Conservation (phyloP, 1,140 invertebrate genomes). For the Cotesia chilonis region DNA sequence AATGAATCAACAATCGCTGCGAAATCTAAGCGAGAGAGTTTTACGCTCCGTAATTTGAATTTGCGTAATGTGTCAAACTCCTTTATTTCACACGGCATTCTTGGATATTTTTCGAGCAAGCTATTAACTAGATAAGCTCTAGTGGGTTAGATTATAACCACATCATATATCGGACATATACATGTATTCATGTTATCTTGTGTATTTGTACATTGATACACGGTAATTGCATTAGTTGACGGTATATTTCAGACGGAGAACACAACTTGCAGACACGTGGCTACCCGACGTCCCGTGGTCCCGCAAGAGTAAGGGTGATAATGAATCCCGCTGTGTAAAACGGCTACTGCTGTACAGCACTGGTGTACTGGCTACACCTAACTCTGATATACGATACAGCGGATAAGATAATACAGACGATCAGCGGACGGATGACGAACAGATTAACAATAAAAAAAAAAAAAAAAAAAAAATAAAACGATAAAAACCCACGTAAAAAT, state of each 20-base stretch:
- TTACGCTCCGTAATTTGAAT: too few species aligned
- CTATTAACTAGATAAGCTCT: background rate
- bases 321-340: slow-evolving; percentile 37
- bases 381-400: slow-evolving; percentile 8
- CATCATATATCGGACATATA: slow-evolving; percentile 7
- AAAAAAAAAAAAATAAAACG: background rate
- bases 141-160: background rate
- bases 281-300: slow-evolving; percentile 23
- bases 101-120: background rate
- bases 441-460: background rate
- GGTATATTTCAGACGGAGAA: slow-evolving; percentile 4
- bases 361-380: too few species aligned
- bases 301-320: slow-evolving; percentile 24
- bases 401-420: background rate
- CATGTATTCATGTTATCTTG: background rate
- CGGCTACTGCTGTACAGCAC: background rate
- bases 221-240: slow-evolving; percentile 34
- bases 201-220: slow-evolving; percentile 38
- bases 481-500: background rate
- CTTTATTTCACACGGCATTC: slow-evolving; percentile 20
- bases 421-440: background rate
- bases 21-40: background rate
- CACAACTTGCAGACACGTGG: slow-evolving; percentile 29
- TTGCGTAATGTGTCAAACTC: slow-evolving; percentile 18
- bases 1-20: background rate